Base-by-base conservation (phyloP, 1,140 invertebrate species). In the Ptiloglossa arizonensis region DNA sequence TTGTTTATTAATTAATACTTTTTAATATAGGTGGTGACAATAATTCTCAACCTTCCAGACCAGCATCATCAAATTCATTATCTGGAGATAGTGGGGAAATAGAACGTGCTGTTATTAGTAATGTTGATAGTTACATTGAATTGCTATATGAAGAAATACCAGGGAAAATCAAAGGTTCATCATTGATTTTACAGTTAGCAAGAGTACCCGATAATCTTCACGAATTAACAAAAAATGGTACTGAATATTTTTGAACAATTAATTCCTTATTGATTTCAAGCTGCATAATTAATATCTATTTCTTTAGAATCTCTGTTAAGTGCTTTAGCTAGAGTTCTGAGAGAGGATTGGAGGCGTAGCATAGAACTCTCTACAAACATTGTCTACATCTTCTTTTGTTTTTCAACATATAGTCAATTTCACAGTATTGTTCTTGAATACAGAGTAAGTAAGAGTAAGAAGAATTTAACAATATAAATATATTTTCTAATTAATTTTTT, bases 271-370 rank as follows among this genome's bases (percentile, higher is more conserved):
- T 48, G 17, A 3, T 46, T 22, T n/a, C 29, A 29, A n/a, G 15
- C 44, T 46, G 19, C 50, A 48, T 70, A 54, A 64, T 71, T 60
- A 5, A 72, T 80, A 17, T 46, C 22, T 56, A 24, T 79, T 64
- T 50, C 70, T 64, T 81, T 93, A 98, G 98, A 99, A 93, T 97
- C 98, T n/a, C 94, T 99, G 32, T 93, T 99, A 24, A 98, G 98
- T 93, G 98, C 98, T 62, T 93, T 99, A 73, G 97, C 98, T 6
- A 94, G 99, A 89, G 98, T 99, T 35, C 92, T 99, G 50, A 94
- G 98, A 86, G 99, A 99, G 94, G 98, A 99, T 93, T 99, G 98
- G 96, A 97, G 97, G 92, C 96, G 97, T 89, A 99, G 97, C 90
- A 96, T 99, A 86, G 98, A 99, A 91, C 92, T 99, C 38, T 98